Conservation (phyloP, 2,888 invertebrate species). For the Watsonalla cultraria region DNA sequence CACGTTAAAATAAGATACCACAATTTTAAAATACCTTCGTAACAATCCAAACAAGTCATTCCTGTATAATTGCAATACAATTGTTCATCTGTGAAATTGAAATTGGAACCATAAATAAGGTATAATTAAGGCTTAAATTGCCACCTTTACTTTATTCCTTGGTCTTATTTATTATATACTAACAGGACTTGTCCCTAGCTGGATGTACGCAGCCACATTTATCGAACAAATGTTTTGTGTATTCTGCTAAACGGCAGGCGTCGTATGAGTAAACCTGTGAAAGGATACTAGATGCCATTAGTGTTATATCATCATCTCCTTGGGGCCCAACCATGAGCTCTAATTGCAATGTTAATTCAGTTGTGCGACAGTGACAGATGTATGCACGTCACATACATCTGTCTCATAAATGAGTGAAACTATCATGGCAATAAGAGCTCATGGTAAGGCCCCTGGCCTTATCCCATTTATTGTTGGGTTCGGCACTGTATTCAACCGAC, state of each 20-base stretch:
- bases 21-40: slow-evolving; percentile 29
- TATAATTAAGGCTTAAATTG: no score
- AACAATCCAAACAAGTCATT: slow-evolving; percentile 67
- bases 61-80: slow-evolving; percentile 77
- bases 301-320: neutral
- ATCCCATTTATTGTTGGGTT: no score
- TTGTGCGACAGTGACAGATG: no score
- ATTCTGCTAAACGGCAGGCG: slow-evolving; percentile 56
- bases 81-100: slow-evolving; percentile 45
- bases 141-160: no score
- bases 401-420: no score
- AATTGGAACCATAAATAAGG: no score
- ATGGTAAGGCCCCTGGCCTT: no score
- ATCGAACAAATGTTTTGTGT: slow-evolving; percentile 41
- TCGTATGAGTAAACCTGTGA: slow-evolving; percentile 63
- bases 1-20: neutral
- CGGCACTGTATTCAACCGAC: no score
- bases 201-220: slow-evolving; percentile 68
- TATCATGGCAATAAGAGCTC: no score
- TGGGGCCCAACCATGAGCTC: no score
- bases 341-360: no score
- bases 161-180: slow-evolving; percentile 20
- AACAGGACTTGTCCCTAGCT: slow-evolving; percentile 52
- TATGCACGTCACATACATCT: no score
- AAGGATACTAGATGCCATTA: slow-evolving; percentile 5